Conservation (phyloP, 2,888 invertebrate genomes). For the Liopterus haemorrhoidalis region DNA sequence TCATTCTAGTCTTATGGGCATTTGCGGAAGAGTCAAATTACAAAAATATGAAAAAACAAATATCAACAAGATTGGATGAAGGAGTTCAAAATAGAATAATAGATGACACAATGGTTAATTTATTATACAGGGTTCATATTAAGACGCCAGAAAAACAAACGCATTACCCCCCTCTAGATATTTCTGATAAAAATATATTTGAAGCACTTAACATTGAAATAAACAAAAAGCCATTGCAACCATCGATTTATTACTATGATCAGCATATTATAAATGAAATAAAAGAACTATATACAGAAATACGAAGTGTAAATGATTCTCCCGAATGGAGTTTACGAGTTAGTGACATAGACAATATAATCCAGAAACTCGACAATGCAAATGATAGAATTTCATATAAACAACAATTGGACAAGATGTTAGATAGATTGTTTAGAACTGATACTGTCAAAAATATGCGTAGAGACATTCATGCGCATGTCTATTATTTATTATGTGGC, state of each 20-base stretch:
- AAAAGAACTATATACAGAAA: conserved; percentile 28
- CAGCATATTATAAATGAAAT: conserved; percentile 27
- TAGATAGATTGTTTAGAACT: conserved; percentile 26
- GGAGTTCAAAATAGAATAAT: conserved; percentile 27
- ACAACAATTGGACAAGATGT: conserved; percentile 18
- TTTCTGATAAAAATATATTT: conserved; percentile 30
- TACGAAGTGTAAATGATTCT: conserved; percentile 23
- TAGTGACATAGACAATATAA: conserved; percentile 25
- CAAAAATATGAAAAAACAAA: conserved; percentile 16
- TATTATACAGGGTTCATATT: conserved; percentile 1
- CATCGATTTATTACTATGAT: conserved; percentile 29
- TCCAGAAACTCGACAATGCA: conserved; percentile 8
- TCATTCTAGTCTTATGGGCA: conserved; percentile 43
- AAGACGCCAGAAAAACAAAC: neutral
- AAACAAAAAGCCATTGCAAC: conserved; percentile 12
- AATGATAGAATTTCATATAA: conserved; percentile 6
- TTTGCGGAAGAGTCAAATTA: conserved; percentile 43
- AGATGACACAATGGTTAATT: conserved; percentile 20
- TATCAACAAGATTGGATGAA: conserved; percentile 20
- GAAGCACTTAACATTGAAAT: conserved; percentile 30
- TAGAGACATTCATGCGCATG: conserved; percentile 18
- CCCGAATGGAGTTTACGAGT: conserved; percentile 25
- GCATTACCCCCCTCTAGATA: neutral
- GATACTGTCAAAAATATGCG: conserved; percentile 15
- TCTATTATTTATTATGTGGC: conserved; percentile 28